Conservation (phyloP, 2,888 invertebrate genomes). For the Arge pagana region DNA sequence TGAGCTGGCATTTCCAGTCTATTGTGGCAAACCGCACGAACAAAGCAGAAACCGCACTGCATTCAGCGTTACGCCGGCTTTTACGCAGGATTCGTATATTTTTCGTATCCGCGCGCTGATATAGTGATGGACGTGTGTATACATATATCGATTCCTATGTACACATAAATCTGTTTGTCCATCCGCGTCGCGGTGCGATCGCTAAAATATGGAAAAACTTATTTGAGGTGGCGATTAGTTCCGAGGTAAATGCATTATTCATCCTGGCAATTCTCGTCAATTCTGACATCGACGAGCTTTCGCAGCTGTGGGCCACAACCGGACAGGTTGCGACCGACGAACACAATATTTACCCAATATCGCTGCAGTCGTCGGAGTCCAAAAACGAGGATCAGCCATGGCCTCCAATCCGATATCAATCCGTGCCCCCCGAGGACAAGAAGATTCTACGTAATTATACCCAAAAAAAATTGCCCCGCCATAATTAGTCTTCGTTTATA, state of each 20-base stretch:
- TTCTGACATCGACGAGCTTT: slow-evolving; percentile 1
- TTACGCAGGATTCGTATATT: too few relatives aligned
- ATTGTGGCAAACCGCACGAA: slow-evolving; percentile 56
- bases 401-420: background rate
- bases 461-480: too few relatives aligned
- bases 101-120: too few relatives aligned
- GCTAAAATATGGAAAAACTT: slow-evolving; percentile 42
- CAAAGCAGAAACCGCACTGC: slow-evolving; percentile 35
- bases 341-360: background rate
- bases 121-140: too few relatives aligned
- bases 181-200: slow-evolving; percentile 15
- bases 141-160: background rate
- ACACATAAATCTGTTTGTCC: too few relatives aligned
- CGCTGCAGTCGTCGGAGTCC: background rate
- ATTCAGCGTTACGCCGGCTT: slow-evolving; percentile 3
- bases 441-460: too few relatives aligned
- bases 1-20: slow-evolving; percentile 54
- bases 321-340: background rate
- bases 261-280: background rate
- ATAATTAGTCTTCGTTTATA: too few relatives aligned
- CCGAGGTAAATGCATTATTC: slow-evolving; percentile 14
- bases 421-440: too few relatives aligned
- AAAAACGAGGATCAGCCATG: background rate
- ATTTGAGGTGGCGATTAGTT: slow-evolving; percentile 34
- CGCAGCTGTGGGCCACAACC: background rate